Percentiles rank a stretch among this genome's conserved stretches.
These are phyloP conservation scores for Mizuhopecten yessoensis DNA, from an alignment of 1,140 invertebrate genomes.

Conservation along the genomic window DNA sequence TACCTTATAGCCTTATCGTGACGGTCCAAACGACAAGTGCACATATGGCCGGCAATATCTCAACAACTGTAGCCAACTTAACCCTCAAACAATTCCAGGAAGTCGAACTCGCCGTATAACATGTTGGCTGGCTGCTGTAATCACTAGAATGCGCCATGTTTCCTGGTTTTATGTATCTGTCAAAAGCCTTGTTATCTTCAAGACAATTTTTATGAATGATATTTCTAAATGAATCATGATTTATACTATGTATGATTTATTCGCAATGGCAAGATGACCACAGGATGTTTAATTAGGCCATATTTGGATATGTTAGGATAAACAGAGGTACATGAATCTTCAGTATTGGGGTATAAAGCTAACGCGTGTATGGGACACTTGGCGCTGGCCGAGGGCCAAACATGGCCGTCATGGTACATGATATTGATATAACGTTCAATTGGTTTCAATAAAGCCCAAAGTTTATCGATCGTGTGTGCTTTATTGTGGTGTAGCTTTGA, in stretches of 20 bases:
- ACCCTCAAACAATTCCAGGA: background rate
- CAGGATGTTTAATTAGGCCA: too few species aligned
- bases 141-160: background rate
- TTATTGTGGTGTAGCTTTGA: background rate
- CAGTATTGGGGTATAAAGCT: background rate
- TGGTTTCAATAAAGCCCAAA: background rate
- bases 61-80: background rate
- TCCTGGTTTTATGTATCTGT: background rate
- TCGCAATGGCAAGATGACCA: too few species aligned
- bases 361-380: background rate
- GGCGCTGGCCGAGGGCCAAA: background rate
- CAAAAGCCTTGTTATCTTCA: constrained; percentile 3
- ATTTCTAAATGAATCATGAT: too few species aligned
- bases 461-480: background rate
- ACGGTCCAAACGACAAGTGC: background rate
- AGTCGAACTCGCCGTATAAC: background rate
- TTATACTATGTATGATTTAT: background rate
- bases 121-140: background rate
- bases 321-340: too few species aligned
- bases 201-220: too few species aligned
- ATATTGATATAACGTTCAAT: background rate
- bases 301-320: too few species aligned
- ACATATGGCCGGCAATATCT: background rate
- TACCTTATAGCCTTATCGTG: background rate
- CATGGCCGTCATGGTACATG: background rate